Percentiles rank a stretch among this genome's conserved stretches.
phyloP scores from a whole-genome alignment of 1,140 invertebrate species.

The Tribolium madens region DNA sequence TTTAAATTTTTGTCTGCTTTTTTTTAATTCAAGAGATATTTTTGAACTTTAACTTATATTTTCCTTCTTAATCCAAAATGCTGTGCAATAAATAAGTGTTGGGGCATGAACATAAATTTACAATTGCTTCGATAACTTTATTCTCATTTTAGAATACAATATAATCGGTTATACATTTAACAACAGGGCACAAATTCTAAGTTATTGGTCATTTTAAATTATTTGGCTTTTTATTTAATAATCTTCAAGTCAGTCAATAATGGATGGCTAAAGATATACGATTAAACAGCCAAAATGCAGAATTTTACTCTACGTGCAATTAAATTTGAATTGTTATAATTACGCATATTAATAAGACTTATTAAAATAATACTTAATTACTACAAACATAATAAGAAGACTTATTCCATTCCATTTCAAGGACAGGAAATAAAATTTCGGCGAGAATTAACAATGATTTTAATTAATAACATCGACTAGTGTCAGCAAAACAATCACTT shows the following conservation, averaged over 20 bases:
- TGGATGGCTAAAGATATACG: neutral
- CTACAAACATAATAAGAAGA: neutral
- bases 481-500: neutral
- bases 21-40: no score
- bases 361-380: neutral
- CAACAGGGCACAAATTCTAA: constrained; percentile 23
- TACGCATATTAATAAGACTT: neutral
- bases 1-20: no score
- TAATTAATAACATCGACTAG: neutral
- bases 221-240: constrained; percentile 13
- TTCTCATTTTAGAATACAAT: constrained; percentile 3
- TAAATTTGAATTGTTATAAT: neutral
- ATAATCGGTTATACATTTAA: neutral
- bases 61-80: no score
- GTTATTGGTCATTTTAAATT: constrained; percentile 12
- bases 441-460: neutral
- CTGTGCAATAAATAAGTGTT: no score
- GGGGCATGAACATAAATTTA: no score
- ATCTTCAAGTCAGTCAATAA: neutral
- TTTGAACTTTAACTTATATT: no score
- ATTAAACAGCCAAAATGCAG: neutral
- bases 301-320: neutral
- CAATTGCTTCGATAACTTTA: neutral
- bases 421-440: neutral
- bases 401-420: neutral